Evolutionary conservation across 1,140 invertebrate species (phyloP).

Genomic region (Latrodectus geometricus): DNA sequence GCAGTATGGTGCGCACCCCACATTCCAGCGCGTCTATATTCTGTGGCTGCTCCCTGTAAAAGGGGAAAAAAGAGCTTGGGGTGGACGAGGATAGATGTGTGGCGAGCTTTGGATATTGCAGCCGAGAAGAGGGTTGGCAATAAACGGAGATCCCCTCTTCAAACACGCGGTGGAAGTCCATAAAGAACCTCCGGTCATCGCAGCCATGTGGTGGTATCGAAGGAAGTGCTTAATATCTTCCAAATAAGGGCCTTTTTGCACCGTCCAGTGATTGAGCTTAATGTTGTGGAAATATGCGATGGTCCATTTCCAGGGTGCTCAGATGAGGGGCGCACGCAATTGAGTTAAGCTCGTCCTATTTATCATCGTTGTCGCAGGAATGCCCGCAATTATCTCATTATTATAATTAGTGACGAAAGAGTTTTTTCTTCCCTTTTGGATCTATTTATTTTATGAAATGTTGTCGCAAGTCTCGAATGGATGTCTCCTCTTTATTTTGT

Average conservation of each 20-base stretch:
- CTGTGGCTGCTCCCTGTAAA: no score
- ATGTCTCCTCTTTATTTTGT: constrained; percentile 1
- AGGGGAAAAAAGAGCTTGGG: neutral
- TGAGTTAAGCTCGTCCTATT: constrained; percentile 58
- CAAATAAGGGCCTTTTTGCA: constrained; percentile 49
- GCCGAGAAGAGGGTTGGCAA: neutral
- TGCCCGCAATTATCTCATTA: constrained; percentile 60
- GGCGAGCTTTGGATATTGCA: constrained; percentile 27
- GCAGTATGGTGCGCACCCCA: no score
- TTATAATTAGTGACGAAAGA: constrained; percentile 47
- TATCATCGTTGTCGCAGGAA: constrained; percentile 57
- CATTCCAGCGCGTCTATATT: no score
- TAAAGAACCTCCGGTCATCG: constrained; percentile 57
- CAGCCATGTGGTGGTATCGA: constrained; percentile 45
- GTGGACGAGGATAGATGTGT: constrained; percentile 47
- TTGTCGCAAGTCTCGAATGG: neutral
- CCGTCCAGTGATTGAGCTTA: constrained; percentile 58
- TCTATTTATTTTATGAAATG: neutral
- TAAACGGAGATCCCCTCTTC: constrained; percentile 8
- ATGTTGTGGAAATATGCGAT: constrained; percentile 61
- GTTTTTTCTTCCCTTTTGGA: neutral
- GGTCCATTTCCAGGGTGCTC: constrained; percentile 33
- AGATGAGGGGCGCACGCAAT: constrained; percentile 53
- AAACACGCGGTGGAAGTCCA: constrained; percentile 32
- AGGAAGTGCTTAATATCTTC: constrained; percentile 56